Base-by-base conservation (phyloP, 2,113 vertebrate species). In the Hiodon alosoides region DNA sequence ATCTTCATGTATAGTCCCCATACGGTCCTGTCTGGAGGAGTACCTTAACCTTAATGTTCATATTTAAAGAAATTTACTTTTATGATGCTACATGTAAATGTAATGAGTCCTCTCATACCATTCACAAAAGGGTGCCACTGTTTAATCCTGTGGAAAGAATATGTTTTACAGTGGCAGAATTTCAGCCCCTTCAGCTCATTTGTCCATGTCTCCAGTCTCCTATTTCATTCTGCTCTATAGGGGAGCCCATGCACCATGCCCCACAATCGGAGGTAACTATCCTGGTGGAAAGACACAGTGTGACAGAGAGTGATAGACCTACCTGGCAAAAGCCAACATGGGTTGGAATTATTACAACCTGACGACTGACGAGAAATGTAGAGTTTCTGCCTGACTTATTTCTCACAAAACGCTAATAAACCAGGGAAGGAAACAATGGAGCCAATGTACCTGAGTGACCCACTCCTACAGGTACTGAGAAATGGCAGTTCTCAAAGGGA, bases 301-400 rank as follows among this genome's bases (percentile, higher is more conserved):
- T 64, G 76, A 48, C 1, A 77, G 79, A 85, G 55, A 80, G 54
- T 62, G 76, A 51, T 52, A 79, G 83, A 66, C 57, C 55, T 62
- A 74, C 69, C 77, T 76, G 73, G 73, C 54, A 59, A 48, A 70
- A 71, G 31, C 73, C 62, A 54, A 53, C 57, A 46, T 17, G 59
- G 67, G 66, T 59, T 85, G 81, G 79, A 80, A 31, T 85, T 91
- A 93, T 93, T 92, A 89, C 87, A 87, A 87, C 79, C 87, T 76
- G 90, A 89, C 86, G 90, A 92, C 84, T 88, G 90, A 90, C 86
- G 83, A 87, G 89, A 80, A 89, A 91, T 90, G 87, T 81, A 82
- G 86, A 77, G 79, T 85, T 85, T 80, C 84, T 80, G 81, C 86
- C 79, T 87, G 80, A 82, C 80, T 50, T 77, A 71, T 76, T 81